phyloP scores from a whole-genome alignment of 2,113 vertebrate genomes.

The Psephotus haematonotus region DNA sequence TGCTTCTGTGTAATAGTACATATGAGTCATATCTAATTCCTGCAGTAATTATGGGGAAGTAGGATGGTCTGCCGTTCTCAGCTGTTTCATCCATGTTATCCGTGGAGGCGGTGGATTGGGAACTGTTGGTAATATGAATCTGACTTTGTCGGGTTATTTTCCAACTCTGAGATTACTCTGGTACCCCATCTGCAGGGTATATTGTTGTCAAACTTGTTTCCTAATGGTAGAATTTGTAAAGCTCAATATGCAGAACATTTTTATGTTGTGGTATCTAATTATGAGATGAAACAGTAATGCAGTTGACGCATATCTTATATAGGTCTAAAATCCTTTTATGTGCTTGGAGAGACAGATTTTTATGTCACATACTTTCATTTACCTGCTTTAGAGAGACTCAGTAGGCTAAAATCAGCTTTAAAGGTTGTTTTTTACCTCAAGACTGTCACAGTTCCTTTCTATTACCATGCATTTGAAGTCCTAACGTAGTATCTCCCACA shows the following conservation, averaged over 20 bases:
- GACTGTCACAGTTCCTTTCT: not conserved
- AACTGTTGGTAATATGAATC: not conserved
- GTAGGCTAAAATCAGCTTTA: not conserved
- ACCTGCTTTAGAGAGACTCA: not conserved
- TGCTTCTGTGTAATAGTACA: not conserved
- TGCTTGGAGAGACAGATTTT: not conserved
- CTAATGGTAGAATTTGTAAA: not conserved
- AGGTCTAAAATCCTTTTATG: not conserved
- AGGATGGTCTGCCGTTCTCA: not conserved
- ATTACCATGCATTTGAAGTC: not conserved
- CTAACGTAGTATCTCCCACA: conserved; percentile 36
- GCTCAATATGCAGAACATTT: not conserved
- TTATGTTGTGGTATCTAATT: not conserved
- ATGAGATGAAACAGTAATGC: not conserved
- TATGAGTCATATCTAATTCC: not conserved
- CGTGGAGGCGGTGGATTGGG: not conserved
- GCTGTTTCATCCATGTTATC: not conserved
- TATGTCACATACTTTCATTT: not conserved
- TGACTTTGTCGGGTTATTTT: not conserved
- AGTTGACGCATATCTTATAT: not conserved
- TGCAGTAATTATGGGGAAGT: not conserved
- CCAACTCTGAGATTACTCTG: not conserved
- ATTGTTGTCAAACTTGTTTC: not conserved
- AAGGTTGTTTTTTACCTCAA: not conserved
- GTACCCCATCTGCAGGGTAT: not conserved